phyloP scores from a whole-genome alignment of 2,113 vertebrate genomes.

The Bolborhynchus lineola region DNA sequence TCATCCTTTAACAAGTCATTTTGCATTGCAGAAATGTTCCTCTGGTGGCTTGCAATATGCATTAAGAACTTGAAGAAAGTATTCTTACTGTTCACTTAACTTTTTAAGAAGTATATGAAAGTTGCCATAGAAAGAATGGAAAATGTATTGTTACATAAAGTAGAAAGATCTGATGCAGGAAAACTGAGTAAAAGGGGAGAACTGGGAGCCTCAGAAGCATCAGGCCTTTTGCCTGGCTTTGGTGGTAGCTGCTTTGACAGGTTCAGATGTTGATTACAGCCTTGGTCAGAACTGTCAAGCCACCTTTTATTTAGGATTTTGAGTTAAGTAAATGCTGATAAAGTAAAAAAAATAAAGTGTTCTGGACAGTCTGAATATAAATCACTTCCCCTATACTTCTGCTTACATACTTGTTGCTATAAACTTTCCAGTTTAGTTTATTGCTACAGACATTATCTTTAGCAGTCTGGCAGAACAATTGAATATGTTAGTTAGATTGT shows the following conservation, averaged over 20 bases:
- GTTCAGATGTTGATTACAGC: neutral
- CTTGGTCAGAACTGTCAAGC: neutral
- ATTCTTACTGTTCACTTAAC: neutral
- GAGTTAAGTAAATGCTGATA: neutral
- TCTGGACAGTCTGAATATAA: constrained; percentile 4
- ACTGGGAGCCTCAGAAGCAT: neutral
- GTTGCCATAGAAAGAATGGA: neutral
- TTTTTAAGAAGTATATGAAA: neutral
- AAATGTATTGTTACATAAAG: neutral
- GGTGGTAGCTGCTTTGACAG: neutral
- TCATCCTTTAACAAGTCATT: neutral
- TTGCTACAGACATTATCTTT: neutral
- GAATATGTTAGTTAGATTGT: neutral
- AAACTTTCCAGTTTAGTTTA: neutral
- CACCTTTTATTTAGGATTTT: neutral
- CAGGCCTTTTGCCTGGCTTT: neutral
- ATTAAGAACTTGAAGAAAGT: neutral
- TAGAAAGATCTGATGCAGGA: neutral
- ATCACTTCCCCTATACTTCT: neutral
- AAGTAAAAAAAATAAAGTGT: neutral
- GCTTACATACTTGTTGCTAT: neutral
- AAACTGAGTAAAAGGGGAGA: neutral
- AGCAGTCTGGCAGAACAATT: neutral
- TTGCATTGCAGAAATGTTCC: neutral
- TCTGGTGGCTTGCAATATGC: neutral